phyloP scores from a whole-genome alignment of 2,113 vertebrate species.

The Odontophorus gujanensis region DNA sequence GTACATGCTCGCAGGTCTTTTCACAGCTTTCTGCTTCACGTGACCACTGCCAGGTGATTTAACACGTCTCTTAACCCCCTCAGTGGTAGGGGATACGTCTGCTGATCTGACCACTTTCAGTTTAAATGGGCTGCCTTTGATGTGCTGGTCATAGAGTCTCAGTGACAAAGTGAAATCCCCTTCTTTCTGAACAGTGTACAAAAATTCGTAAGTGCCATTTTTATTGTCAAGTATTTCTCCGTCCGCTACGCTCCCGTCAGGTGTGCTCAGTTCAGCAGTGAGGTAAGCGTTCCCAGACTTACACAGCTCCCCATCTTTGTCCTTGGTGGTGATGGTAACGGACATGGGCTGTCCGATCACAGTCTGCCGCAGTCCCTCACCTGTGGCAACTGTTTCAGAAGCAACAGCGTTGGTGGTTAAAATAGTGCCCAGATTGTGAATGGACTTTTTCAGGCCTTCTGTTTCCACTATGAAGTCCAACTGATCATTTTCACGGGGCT shows the following conservation, averaged over 20 bases:
- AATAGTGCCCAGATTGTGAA: slow-evolving; percentile 95
- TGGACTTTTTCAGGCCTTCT: slow-evolving; percentile 94
- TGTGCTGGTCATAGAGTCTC: slow-evolving; percentile 92
- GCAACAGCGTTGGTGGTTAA: slow-evolving; percentile 93
- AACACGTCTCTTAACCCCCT: slow-evolving; percentile 90
- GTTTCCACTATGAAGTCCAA: slow-evolving; percentile 93
- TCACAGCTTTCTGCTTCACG: slow-evolving; percentile 93
- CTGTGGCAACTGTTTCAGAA: slow-evolving; percentile 92
- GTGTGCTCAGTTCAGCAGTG: slow-evolving; percentile 87
- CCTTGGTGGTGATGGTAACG: slow-evolving; percentile 93
- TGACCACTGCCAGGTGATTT: slow-evolving; percentile 92
- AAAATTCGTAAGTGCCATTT: slow-evolving; percentile 95
- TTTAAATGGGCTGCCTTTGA: slow-evolving; percentile 95
- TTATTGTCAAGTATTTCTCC: slow-evolving; percentile 96
- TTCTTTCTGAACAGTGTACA: slow-evolving; percentile 91
- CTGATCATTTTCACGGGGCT: slow-evolving; percentile 93
- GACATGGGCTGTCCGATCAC: slow-evolving; percentile 90
- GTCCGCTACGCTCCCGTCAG: slow-evolving; percentile 86
- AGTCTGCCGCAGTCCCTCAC: slow-evolving; percentile 92
- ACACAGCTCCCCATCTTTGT: slow-evolving; percentile 93
- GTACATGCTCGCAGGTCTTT: slow-evolving; percentile 95
- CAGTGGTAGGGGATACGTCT: slow-evolving; percentile 86
- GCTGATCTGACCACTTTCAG: slow-evolving; percentile 89
- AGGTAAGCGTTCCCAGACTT: slow-evolving; percentile 94
- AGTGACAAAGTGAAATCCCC: slow-evolving; percentile 90